These are phyloP conservation scores for Maylandia zebra DNA, from an alignment of 2,113 vertebrate species.

Conservation along the genomic window DNA sequence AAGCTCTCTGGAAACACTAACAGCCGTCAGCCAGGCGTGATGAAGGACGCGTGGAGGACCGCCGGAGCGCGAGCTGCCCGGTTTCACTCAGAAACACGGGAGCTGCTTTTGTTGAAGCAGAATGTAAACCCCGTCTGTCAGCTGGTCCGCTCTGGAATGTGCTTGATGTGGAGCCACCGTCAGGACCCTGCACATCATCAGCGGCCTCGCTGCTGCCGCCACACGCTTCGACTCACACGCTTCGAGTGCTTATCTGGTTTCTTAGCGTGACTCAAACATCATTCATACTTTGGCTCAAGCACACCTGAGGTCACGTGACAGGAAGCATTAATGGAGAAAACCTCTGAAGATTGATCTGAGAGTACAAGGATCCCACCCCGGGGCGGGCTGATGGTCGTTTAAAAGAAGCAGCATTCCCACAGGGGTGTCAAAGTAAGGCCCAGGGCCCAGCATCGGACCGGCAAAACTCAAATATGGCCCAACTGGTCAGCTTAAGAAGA, in stretches of 20 bases:
- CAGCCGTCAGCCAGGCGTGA: not conserved
- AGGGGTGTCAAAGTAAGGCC: rapidly evolving
- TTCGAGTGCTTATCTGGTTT: not conserved
- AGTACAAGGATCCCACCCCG: rapidly evolving
- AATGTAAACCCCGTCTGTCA: not conserved
- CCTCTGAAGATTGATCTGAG: not conserved
- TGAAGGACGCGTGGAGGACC: rapidly evolving
- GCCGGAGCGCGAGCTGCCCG: not conserved
- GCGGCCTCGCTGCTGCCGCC: not conserved
- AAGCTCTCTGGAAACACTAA: not conserved
- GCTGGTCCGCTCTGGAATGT: not conserved
- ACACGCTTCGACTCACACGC: rapidly evolving
- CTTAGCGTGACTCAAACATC: not conserved
- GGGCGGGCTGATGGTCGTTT: not conserved
- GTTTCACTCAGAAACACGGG: not conserved
- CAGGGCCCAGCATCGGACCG: rapidly evolving
- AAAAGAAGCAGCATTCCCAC: not conserved
- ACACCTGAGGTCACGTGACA: not conserved
- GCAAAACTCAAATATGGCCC: not conserved
- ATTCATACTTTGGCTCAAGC: not conserved
- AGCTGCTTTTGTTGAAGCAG: not conserved
- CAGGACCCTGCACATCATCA: not conserved
- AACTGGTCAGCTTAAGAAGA: not conserved
- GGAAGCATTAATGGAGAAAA: not conserved
- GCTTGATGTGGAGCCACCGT: not conserved